Evolutionary conservation across 2,888 invertebrate genomes (phyloP), one percentile per base, ranked within the genome.

Genomic region (Amphimallon solstitiale): DNA sequence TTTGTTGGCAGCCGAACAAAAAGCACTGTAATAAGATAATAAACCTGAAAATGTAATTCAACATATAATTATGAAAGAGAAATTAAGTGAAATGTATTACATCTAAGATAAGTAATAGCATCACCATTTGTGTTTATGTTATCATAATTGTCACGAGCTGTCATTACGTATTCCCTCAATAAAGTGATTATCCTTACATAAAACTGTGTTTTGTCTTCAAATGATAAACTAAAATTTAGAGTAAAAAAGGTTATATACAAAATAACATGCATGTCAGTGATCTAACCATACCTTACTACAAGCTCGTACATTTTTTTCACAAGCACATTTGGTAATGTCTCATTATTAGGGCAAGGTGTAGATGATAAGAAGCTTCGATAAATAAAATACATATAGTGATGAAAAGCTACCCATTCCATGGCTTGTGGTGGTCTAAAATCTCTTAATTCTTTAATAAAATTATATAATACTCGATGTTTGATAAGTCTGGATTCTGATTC

Each of bases 161-260:
- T 88, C 71, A 88, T 84, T 67, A 89, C 87, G 80, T 88, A 88
- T 76, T 89, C 88, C 72, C 87, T 85, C 21, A 88, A 85, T 75
- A 88, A 86, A 63, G 87, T 85, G 74, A 89, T 87, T 70, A 90
- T 79, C 74, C 88, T 85, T 76, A 88, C 83, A 75, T 87, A 88
- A 68, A 90, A 81, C 76, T 89, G 88, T 52, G 76, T 77, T 61
- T 77, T 76, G 68, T 81, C 81, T 68, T 79, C 80, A 68, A 74
- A 73, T 59, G 76, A 70, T 67, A 81, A 76, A 70, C 80, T 80
- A 63, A 51, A 77, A 76, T 63, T 61, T 48, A 40, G 48, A 46
- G 21, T 17, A 37, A 63, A 43, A n/a, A n/a, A 14, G 7, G 4
- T 14, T 38, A 54, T 52, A 5, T 15, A n/a, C 10, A n/a, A 48